A percentile compares a stretch with the other conserved stretches of the same genome.
Evolutionary conservation across 1,140 invertebrate species (phyloP).

Genomic region (Drosophila hydei): DNA sequence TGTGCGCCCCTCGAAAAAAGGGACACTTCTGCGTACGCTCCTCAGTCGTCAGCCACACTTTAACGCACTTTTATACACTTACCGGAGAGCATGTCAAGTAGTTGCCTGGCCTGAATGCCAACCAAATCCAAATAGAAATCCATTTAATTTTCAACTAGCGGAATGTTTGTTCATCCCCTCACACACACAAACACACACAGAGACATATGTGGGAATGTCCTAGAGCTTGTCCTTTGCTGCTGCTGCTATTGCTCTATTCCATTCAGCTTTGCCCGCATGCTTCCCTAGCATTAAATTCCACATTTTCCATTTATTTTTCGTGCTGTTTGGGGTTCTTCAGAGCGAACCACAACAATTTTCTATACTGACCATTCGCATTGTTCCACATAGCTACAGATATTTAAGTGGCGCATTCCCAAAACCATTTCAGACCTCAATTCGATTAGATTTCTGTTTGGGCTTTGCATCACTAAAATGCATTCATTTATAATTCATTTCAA

Average conservation of each 20-base stretch:
- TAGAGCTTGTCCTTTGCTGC: constrained; percentile 15
- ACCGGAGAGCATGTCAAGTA: constrained; percentile 62
- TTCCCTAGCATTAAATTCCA: constrained; percentile 23
- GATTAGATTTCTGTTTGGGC: not conserved
- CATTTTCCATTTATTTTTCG: constrained; percentile 34
- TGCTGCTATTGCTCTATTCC: constrained; percentile 9
- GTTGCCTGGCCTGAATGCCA: constrained; percentile 45
- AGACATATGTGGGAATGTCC: constrained; percentile 28
- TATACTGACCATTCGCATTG: constrained; percentile 46
- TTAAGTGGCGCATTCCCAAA: constrained; percentile 34
- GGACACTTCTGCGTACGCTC: constrained; percentile 37
- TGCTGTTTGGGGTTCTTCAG: constrained; percentile 15
- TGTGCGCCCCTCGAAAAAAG: constrained; percentile 58
- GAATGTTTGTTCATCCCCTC: constrained; percentile 62
- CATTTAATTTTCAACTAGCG: constrained; percentile 80
- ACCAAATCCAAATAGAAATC: constrained; percentile 74
- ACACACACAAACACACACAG: constrained; percentile 1
- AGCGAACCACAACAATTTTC: constrained; percentile 28
- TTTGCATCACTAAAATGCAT: not conserved
- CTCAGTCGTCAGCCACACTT: constrained; percentile 50
- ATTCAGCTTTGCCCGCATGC: not conserved
- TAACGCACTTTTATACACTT: constrained; percentile 61
- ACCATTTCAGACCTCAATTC: not conserved
- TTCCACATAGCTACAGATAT: constrained; percentile 34
- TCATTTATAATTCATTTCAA: not conserved